Percentiles rank a stretch among this genome's conserved stretches.
These are phyloP conservation scores for Ostrea denselamellosa DNA, from an alignment of 1,140 invertebrate species.

Conservation along the genomic window DNA sequence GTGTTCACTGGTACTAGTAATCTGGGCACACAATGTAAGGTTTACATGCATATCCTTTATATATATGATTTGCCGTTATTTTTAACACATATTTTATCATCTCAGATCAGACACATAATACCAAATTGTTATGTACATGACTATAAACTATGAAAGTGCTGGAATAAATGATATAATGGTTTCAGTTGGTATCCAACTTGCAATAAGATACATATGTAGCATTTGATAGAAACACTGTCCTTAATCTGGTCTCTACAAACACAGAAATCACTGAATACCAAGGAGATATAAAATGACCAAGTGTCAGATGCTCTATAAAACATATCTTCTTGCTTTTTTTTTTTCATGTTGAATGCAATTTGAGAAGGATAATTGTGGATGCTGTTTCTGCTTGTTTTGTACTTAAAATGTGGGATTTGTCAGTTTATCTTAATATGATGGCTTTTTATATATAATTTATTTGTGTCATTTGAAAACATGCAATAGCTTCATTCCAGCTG, in stretches of 20 bases:
- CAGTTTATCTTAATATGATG: neutral
- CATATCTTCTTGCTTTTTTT: neutral
- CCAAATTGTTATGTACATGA: too few species aligned
- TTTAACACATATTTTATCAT: neutral
- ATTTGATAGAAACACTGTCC: too few species aligned
- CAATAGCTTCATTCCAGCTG: slow-evolving; percentile 39
- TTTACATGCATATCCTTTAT: slow-evolving; percentile 7
- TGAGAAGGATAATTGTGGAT: neutral
- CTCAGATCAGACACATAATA: neutral
- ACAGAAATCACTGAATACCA: too few species aligned
- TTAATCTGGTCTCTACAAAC: too few species aligned
- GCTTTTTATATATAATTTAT: slow-evolving; percentile 25
- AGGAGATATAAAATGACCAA: too few species aligned
- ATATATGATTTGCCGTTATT: neutral
- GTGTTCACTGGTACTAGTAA: neutral
- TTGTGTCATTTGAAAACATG: slow-evolving; percentile 23
- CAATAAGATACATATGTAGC: too few species aligned
- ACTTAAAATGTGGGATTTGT: slow-evolving; percentile 1
- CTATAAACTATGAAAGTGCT: too few species aligned
- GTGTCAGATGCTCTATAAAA: neutral
- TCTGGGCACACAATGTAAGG: neutral
- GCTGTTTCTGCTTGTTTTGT: slow-evolving; percentile 6
- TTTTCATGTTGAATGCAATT: neutral
- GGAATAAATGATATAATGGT: too few species aligned
- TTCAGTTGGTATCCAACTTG: too few species aligned